Conservation (phyloP, 2,797 vertebrate species). For the Microhierax caerulescens region DNA sequence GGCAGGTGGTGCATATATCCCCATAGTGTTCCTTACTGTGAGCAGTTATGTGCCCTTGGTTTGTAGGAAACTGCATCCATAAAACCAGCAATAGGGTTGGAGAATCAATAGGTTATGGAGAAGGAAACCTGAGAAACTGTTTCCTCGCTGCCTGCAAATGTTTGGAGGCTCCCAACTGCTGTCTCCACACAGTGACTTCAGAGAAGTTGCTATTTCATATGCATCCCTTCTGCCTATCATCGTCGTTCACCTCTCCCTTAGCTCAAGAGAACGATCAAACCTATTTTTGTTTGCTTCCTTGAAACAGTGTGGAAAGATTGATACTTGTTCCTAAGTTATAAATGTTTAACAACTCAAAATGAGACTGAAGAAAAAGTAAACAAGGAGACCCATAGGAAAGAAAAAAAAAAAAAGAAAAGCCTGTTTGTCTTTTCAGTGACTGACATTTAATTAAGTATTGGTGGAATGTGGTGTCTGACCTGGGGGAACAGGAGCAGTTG, state of each 20-base stretch:
- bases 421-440: background rate
- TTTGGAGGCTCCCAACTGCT: background rate
- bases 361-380: constrained; percentile 14
- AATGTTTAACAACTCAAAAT: constrained; percentile 47
- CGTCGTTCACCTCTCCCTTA: background rate
- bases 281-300: background rate
- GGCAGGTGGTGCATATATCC: background rate
- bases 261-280: background rate
- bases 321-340: background rate
- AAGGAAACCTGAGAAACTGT: background rate
- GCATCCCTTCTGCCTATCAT: background rate
- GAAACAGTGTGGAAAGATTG: background rate
- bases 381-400: background rate
- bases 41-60: background rate
- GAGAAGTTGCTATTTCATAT: background rate
- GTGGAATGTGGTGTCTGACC: background rate
- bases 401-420: background rate
- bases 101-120: background rate
- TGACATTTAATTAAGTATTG: constrained; percentile 28
- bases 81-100: background rate
- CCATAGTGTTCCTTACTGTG: background rate
- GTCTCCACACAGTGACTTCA: background rate
- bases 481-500: background rate
- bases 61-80: background rate
- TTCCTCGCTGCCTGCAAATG: background rate